A percentile compares a stretch with the other conserved stretches of the same genome.
Evolutionary conservation across 2,113 vertebrate species (phyloP).

Genomic region (Rhinogobius similis): DNA sequence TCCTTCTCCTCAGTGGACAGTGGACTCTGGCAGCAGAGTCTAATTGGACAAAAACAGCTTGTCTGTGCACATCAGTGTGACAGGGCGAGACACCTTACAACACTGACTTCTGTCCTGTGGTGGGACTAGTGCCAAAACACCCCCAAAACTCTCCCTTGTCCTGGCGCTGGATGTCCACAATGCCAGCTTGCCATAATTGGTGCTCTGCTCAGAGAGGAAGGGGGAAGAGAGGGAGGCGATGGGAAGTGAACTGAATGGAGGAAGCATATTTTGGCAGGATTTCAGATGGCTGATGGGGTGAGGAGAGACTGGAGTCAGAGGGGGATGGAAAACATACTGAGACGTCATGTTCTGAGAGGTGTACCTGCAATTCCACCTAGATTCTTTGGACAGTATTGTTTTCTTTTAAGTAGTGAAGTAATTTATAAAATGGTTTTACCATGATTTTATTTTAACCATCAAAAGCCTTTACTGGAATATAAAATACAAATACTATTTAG

Average conservation of each 20-base stretch:
- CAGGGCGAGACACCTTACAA: slow-evolving; percentile 31
- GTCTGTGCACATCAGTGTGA: slow-evolving; percentile 30
- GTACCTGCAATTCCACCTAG: slow-evolving; percentile 3
- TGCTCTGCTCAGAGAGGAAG: slow-evolving; percentile 40
- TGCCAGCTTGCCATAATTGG: slow-evolving; percentile 71
- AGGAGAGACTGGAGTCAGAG: slow-evolving; percentile 56
- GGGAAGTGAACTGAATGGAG: slow-evolving; percentile 51
- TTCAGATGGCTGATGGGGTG: slow-evolving; percentile 61
- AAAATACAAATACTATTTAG: too few species aligned
- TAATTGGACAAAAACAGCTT: slow-evolving; percentile 50
- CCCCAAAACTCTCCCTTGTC: slow-evolving; percentile 18
- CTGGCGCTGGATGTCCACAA: slow-evolving; percentile 44
- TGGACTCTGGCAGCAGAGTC: neutral
- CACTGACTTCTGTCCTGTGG: slow-evolving; percentile 33
- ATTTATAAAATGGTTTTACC: too few species aligned
- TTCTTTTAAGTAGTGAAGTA: neutral
- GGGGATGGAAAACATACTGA: slow-evolving; percentile 40
- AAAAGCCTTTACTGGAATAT: too few species aligned
- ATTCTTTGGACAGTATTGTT: neutral
- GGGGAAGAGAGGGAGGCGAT: slow-evolving; percentile 28
- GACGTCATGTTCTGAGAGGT: slow-evolving; percentile 25
- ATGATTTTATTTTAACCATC: too few species aligned
- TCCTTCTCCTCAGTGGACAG: slow-evolving; percentile 1
- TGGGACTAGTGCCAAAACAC: slow-evolving; percentile 43
- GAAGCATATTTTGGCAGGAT: slow-evolving; percentile 62